Conservation (phyloP, 2,113 vertebrate genomes). For the Lontra canadensis region DNA sequence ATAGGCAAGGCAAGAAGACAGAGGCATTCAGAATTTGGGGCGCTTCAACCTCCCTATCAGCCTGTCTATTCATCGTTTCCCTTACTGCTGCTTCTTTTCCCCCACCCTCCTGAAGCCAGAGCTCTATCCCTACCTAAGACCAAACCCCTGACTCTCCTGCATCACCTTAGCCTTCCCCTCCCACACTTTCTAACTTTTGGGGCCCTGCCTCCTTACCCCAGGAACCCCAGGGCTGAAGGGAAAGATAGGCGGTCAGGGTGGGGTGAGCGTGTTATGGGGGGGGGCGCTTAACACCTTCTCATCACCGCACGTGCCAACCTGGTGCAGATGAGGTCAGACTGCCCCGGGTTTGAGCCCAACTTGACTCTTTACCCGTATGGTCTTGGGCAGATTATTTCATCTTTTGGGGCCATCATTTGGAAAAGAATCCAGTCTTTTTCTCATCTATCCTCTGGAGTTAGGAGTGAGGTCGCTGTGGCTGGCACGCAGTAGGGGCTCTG, state of each 20-base stretch:
- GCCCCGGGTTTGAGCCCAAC: not conserved
- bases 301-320: rapidly evolving
- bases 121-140: not conserved
- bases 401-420: not conserved
- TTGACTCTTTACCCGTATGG: not conserved
- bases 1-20: not conserved
- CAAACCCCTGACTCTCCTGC: rapidly evolving
- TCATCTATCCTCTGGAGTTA: not conserved
- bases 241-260: not conserved
- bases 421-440: not conserved
- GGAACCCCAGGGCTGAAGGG: not conserved
- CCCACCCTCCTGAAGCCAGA: not conserved
- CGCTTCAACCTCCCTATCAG: not conserved
- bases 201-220: not conserved
- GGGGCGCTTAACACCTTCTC: not conserved
- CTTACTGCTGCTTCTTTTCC: not conserved
- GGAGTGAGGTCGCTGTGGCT: not conserved
- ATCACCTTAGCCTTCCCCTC: not conserved
- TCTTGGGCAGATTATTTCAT: not conserved
- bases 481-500: not conserved
- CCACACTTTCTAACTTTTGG: not conserved
- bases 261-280: not conserved
- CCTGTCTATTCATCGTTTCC: not conserved
- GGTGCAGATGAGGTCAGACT: not conserved
- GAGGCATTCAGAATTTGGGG: not conserved